A percentile compares a stretch with the other conserved stretches of the same genome.
Conservation (phyloP, 2,888 invertebrate species). For the Linnaemya vulpina region DNA sequence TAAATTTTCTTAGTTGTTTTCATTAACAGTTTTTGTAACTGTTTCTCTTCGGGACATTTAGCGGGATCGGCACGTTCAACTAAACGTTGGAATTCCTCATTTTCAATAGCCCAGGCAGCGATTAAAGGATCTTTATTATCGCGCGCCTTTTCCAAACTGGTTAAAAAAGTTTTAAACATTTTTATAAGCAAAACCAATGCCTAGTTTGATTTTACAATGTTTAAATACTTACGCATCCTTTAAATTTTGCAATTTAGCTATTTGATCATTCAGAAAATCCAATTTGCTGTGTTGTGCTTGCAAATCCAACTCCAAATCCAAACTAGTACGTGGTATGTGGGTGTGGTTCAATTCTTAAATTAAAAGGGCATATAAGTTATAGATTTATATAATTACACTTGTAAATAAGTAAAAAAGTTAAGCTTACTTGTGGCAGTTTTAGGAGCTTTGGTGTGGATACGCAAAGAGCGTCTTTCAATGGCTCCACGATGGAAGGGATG, state of each 20-base stretch:
- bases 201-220: not conserved
- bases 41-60: constrained; percentile 84
- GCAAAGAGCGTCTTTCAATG: constrained; percentile 93
- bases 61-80: constrained; percentile 83
- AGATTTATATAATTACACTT: not conserved
- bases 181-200: not conserved
- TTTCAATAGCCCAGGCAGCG: constrained; percentile 93
- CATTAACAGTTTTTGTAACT: constrained; percentile 90
- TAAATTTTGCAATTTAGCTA: constrained; percentile 90
- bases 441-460: constrained; percentile 88
- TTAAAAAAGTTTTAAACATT: constrained; percentile 63
- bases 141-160: constrained; percentile 91
- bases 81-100: constrained; percentile 92
- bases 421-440: constrained; percentile 83
- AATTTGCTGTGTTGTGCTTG: constrained; percentile 95
- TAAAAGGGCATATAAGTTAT: not conserved
- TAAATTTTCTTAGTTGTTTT: constrained; percentile 96
- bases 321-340: constrained; percentile 90
- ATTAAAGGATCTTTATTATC: constrained; percentile 91
- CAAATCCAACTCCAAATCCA: constrained; percentile 95
- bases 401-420: not conserved
- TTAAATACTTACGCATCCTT: constrained; percentile 85
- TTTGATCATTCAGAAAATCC: constrained; percentile 92
- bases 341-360: constrained; percentile 83
- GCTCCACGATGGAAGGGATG: constrained; percentile 95